Evolutionary conservation across 1,140 invertebrate genomes (phyloP).

Genomic region (Heliconius nattereri): DNA sequence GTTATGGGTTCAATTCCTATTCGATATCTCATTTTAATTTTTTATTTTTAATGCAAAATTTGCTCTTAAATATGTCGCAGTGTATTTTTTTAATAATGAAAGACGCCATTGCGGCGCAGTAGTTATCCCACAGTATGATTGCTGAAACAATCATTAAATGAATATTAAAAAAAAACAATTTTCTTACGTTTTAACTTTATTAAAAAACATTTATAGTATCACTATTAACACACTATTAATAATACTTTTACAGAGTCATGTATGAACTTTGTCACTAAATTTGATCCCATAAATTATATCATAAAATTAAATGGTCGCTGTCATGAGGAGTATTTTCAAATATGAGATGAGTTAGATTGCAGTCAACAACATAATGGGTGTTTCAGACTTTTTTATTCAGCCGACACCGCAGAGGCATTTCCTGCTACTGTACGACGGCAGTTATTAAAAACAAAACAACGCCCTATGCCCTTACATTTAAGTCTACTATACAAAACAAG

Average conservation of each 20-base stretch:
- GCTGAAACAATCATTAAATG: no score
- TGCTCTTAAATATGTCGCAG: no score
- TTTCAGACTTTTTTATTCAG: slow-evolving; percentile 75
- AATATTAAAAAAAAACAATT: no score
- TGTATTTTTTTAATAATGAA: no score
- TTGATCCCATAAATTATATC: slow-evolving; percentile 60
- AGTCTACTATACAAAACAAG: slow-evolving; percentile 44
- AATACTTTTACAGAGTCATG: slow-evolving; percentile 30
- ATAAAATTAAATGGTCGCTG: slow-evolving; percentile 68
- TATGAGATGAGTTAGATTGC: slow-evolving; percentile 78
- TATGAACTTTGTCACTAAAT: slow-evolving; percentile 31
- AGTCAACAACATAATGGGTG: slow-evolving; percentile 76
- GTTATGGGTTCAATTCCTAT: no score
- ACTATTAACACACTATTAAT: slow-evolving; percentile 29
- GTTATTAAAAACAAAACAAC: slow-evolving; percentile 38
- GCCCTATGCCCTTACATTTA: slow-evolving; percentile 43
- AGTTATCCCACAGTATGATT: no score
- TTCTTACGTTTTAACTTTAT: no score
- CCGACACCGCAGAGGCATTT: slow-evolving; percentile 71
- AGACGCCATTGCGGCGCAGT: no score
- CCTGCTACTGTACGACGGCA: slow-evolving; percentile 60
- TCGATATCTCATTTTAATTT: no score
- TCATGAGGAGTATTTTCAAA: slow-evolving; percentile 70
- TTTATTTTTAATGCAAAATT: no score
- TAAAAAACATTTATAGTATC: background rate